Evolutionary conservation across 2,797 vertebrate genomes (phyloP).

Genomic region (Microctenopoma stevenorrisi): DNA sequence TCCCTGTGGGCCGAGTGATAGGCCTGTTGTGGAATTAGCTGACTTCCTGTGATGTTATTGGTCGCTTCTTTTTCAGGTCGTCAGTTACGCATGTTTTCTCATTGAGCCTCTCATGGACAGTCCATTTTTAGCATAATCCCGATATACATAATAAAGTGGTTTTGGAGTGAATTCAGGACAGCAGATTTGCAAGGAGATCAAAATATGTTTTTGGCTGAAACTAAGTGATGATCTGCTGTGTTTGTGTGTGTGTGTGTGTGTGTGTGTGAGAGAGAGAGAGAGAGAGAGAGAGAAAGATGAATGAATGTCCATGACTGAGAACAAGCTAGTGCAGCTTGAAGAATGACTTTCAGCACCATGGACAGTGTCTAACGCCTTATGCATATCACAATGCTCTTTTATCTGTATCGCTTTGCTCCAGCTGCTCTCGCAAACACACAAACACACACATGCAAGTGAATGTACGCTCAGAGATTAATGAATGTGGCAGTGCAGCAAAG

Average conservation of each 20-base stretch:
- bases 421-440: constrained; percentile 33
- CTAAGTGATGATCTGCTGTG: constrained; percentile 13
- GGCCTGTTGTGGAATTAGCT: constrained; percentile 61
- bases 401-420: constrained; percentile 41
- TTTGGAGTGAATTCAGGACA: constrained; percentile 60
- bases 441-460: constrained; percentile 25
- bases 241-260: constrained; percentile 16
- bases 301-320: constrained; percentile 50
- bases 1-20: constrained; percentile 47
- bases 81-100: constrained; percentile 31
- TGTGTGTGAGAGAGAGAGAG: constrained; percentile 14
- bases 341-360: constrained; percentile 76
- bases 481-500: constrained; percentile 31
- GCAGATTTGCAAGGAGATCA: constrained; percentile 68
- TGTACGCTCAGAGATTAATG: constrained; percentile 47
- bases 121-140: constrained; percentile 71
- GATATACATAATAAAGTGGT: constrained; percentile 66
- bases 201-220: constrained; percentile 53
- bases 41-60: constrained; percentile 55
- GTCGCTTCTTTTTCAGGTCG: constrained; percentile 63
- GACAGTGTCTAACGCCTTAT: constrained; percentile 64
- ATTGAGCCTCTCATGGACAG: constrained; percentile 63
- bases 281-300: constrained; percentile 40
- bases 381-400: constrained; percentile 50
- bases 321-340: constrained; percentile 37